Evolutionary conservation across 2,113 vertebrate species (phyloP).

Genomic region (Hepsetus odoe): DNA sequence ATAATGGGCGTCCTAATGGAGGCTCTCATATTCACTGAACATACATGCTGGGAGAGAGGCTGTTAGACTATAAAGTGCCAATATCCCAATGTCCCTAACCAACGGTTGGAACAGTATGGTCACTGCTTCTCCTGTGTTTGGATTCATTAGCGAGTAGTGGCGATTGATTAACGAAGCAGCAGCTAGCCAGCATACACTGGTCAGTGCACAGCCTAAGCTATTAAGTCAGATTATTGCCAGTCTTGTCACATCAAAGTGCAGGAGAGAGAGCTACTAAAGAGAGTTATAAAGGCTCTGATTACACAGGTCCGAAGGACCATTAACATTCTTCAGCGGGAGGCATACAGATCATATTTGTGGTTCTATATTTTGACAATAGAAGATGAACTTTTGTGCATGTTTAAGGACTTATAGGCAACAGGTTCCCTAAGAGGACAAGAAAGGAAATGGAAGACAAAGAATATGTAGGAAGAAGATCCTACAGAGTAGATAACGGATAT

Average conservation of each 20-base stretch:
- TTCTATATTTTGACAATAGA: too few relatives aligned
- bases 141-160: constrained; percentile 28
- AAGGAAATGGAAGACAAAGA: too few relatives aligned
- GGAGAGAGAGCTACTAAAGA: too few relatives aligned
- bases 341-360: background rate
- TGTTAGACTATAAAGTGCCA: constrained; percentile 43
- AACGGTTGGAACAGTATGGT: constrained; percentile 21
- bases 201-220: constrained; percentile 7
- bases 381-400: too few relatives aligned
- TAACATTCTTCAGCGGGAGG: background rate
- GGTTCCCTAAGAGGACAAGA: too few relatives aligned
- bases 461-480: too few relatives aligned
- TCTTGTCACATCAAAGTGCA: constrained; percentile 13
- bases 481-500: too few relatives aligned
- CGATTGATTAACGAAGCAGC: constrained; percentile 17
- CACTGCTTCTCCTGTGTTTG: constrained; percentile 34
- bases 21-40: constrained; percentile 30
- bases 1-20: constrained; percentile 43
- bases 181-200: constrained; percentile 15
- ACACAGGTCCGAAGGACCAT: background rate
- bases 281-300: too few relatives aligned
- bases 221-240: constrained; percentile 36
- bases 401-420: too few relatives aligned
- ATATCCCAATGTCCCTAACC: constrained; percentile 35
- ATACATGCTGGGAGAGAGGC: constrained; percentile 36